Evolutionary conservation across 2,113 vertebrate species (phyloP), one percentile per base, ranked within the genome.

Genomic region (Perognathus longimembris): DNA sequence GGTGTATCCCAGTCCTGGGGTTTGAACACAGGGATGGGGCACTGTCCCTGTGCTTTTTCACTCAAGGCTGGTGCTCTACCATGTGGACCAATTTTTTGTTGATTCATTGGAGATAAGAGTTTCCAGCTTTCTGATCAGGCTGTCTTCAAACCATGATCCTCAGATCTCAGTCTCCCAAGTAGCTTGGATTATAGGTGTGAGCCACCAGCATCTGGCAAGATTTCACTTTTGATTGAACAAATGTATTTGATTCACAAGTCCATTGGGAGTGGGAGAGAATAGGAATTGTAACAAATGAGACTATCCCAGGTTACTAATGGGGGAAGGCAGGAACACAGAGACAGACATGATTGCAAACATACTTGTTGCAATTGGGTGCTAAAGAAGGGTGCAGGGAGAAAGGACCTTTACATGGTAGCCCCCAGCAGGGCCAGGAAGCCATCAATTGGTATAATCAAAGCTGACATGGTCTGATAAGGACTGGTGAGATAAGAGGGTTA

Each of bases 151-250:
- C 45, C 12, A 12, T 45, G 45, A 45, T 45, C 45, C 45, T 45
- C 10, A 45, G 45, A 45, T 45, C 45, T 45, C 45, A 45, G 45
- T 12, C 45, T 45, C 45, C 45, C 12, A 12, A 45, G 45, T 45
- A 45, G 45, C 45, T 45, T 11, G 45, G 45, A 45, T 45, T 45
- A 45, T 45, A 45, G 10, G 45, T 45, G 45, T 45, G 45, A 45
- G 45, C 45, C 45, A 45, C 45, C 12, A 12, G 45, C 45, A 45
- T 45, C 45, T 45, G 9, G 45, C 45, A 89, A 38, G 0, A 54
- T 67, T 45, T 76, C 1, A n/a, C 36, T 92, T 90, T 88, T 61
- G 67, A 77, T 78, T 69, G 71, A 69, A 38, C 38, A 85, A 90
- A 77, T 89, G 36, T 74, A 69, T 69, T 81, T 64, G 45, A 42